These are phyloP conservation scores for Poecilia picta DNA, from an alignment of 2,797 vertebrate species.

Conservation along the genomic window DNA sequence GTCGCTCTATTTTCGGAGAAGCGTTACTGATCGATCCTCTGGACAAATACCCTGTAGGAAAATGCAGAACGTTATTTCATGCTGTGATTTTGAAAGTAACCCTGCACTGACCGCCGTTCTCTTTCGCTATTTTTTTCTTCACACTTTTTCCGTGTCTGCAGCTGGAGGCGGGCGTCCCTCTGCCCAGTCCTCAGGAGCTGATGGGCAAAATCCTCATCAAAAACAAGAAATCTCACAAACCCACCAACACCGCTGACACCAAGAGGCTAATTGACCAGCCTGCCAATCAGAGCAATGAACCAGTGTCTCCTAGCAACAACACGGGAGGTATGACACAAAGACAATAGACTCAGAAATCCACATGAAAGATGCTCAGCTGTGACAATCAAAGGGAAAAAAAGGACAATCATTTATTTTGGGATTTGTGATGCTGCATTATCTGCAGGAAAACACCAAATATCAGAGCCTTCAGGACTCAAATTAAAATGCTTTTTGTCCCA, in stretches of 20 bases:
- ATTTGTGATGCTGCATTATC: background rate
- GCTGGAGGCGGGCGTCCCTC: slow-evolving; percentile 90
- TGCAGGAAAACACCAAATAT: background rate
- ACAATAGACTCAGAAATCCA: slow-evolving; percentile 41
- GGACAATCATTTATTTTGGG: background rate
- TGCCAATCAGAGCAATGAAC: slow-evolving; percentile 91
- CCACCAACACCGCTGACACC: slow-evolving; percentile 85
- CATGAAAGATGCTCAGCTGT: slow-evolving; percentile 33
- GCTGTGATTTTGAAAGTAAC: fast-evolving
- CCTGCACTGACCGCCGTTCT: background rate
- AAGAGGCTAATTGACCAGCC: slow-evolving; percentile 93
- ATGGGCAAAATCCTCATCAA: slow-evolving; percentile 98
- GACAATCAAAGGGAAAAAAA: slow-evolving; percentile 4
- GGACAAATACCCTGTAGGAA: slow-evolving; percentile 94
- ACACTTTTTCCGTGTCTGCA: slow-evolving; percentile 56
- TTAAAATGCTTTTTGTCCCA: slow-evolving; percentile 8
- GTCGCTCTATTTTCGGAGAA: slow-evolving; percentile 95
- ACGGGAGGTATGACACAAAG: slow-evolving; percentile 74
- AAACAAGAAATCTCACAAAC: slow-evolving; percentile 99
- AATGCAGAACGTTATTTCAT: background rate
- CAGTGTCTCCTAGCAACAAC: slow-evolving; percentile 92
- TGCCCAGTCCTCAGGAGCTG: slow-evolving; percentile 96
- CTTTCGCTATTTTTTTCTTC: background rate
- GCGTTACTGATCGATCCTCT: slow-evolving; percentile 91
- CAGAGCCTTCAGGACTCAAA: slow-evolving; percentile 5